These are phyloP conservation scores for Lethenteron reissneri DNA, from an alignment of 2,113 vertebrate species.

Conservation along the genomic window DNA sequence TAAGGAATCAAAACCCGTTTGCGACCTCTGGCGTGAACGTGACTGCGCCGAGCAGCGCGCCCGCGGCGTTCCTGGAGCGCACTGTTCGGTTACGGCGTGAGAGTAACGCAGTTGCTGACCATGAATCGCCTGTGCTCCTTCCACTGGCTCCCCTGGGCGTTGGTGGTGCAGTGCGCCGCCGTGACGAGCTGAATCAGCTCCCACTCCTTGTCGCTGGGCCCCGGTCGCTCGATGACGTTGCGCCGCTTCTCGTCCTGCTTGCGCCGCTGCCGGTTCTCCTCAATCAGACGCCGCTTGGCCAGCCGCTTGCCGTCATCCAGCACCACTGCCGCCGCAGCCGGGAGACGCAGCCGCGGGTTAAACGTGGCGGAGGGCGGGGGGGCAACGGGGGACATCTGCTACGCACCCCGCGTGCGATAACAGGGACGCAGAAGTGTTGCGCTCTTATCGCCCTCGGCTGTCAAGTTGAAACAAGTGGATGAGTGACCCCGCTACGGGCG, in stretches of 20 bases:
- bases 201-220: constrained; percentile 66
- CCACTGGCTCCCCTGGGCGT: constrained; percentile 88
- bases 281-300: constrained; percentile 84
- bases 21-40: too few species aligned
- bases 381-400: too few species aligned
- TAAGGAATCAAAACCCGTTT: too few species aligned
- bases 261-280: constrained; percentile 74
- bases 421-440: too few species aligned
- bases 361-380: too few species aligned
- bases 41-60: too few species aligned
- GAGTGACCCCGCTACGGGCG: too few species aligned
- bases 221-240: constrained; percentile 55
- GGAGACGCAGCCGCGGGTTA: constrained; percentile 1
- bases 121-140: constrained; percentile 96
- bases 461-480: too few species aligned
- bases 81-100: too few species aligned
- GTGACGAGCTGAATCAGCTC: constrained; percentile 72
- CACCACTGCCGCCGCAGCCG: constrained; percentile 39
- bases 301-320: constrained; percentile 77
- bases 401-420: too few species aligned
- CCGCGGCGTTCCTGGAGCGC: too few species aligned
- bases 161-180: constrained; percentile 76
- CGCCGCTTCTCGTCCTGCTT: constrained; percentile 78
- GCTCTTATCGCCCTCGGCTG: too few species aligned
- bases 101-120: constrained; percentile 26